These are phyloP conservation scores for Armadillidium nasatum DNA, from an alignment of 1,140 invertebrate species.

Conservation along the genomic window DNA sequence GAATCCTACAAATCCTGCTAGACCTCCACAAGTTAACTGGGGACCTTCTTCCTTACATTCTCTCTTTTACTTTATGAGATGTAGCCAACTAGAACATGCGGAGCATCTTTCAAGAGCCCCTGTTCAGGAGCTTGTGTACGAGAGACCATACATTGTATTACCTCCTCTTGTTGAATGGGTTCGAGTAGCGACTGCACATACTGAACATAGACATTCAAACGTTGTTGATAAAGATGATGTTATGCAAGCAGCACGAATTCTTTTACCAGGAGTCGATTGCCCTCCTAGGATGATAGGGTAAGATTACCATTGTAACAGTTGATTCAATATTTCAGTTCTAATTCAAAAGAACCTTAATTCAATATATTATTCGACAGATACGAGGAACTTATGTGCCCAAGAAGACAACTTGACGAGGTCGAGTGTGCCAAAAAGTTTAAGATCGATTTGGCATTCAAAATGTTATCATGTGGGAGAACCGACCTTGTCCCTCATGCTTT, in stretches of 20 bases:
- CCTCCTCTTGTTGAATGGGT: conserved; percentile 85
- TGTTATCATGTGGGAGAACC: conserved; percentile 66
- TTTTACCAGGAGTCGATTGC: conserved; percentile 82
- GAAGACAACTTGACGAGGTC: conserved; percentile 54
- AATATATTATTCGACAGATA: conserved; percentile 48
- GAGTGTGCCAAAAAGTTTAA: conserved; percentile 62
- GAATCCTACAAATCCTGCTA: conserved; percentile 47
- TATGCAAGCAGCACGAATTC: conserved; percentile 74
- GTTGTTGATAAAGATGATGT: conserved; percentile 80
- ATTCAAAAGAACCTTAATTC: neutral
- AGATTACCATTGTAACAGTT: conserved; percentile 10
- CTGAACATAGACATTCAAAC: conserved; percentile 67
- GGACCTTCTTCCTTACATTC: conserved; percentile 67
- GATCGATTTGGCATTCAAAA: conserved; percentile 71
- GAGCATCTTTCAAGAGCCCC: conserved; percentile 48
- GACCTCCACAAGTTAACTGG: conserved; percentile 50
- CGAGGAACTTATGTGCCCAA: conserved; percentile 51
- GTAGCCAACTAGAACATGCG: conserved; percentile 65
- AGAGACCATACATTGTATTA: conserved; percentile 76
- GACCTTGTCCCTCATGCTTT: conserved; percentile 74
- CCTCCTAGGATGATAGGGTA: conserved; percentile 65
- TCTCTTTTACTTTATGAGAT: conserved; percentile 85
- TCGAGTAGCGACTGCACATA: conserved; percentile 71
- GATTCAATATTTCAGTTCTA: neutral
- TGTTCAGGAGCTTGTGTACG: conserved; percentile 74